These are phyloP conservation scores for Drosophila diplacantha DNA, from an alignment of 2,888 invertebrate species.

Conservation along the genomic window DNA sequence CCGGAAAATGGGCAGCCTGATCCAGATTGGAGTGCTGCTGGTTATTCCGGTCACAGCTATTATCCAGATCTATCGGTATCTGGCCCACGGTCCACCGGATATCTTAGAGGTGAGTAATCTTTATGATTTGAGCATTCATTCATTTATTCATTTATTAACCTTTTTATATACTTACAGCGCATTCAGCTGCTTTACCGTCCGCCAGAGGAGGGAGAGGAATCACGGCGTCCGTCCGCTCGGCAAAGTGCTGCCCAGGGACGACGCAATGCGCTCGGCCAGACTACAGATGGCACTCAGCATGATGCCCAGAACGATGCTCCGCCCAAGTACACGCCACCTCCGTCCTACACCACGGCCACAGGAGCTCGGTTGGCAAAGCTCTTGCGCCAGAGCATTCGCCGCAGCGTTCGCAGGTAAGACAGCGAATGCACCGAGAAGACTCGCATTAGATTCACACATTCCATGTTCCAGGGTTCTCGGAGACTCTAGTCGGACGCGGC, in stretches of 20 bases:
- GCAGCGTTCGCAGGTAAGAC: constrained; percentile 84
- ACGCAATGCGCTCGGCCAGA: constrained; percentile 42
- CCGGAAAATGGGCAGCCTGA: constrained; percentile 85
- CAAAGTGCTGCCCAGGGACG: constrained; percentile 46
- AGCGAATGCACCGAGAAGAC: fast-evolving
- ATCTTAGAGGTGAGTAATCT: constrained; percentile 87
- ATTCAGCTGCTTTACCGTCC: constrained; percentile 91
- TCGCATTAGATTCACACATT: not conserved
- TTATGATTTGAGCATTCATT: not conserved
- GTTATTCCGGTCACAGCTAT: constrained; percentile 81
- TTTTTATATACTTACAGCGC: constrained; percentile 80
- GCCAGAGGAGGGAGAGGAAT: constrained; percentile 78
- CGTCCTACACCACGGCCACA: constrained; percentile 94
- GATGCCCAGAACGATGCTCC: constrained; percentile 84
- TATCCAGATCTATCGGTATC: constrained; percentile 85
- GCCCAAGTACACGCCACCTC: constrained; percentile 95
- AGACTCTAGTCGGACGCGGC: constrained; percentile 58
- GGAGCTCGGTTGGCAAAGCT: constrained; percentile 89
- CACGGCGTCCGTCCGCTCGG: constrained; percentile 61
- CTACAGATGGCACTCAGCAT: constrained; percentile 39
- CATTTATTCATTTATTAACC: not conserved
- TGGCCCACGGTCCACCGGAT: constrained; percentile 90
- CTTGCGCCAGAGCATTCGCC: constrained; percentile 85
- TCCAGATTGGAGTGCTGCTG: constrained; percentile 88
- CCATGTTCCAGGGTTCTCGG: constrained; percentile 57